Base-by-base conservation (phyloP, 2,797 vertebrate genomes). In the Oreochromis mossambicus region DNA sequence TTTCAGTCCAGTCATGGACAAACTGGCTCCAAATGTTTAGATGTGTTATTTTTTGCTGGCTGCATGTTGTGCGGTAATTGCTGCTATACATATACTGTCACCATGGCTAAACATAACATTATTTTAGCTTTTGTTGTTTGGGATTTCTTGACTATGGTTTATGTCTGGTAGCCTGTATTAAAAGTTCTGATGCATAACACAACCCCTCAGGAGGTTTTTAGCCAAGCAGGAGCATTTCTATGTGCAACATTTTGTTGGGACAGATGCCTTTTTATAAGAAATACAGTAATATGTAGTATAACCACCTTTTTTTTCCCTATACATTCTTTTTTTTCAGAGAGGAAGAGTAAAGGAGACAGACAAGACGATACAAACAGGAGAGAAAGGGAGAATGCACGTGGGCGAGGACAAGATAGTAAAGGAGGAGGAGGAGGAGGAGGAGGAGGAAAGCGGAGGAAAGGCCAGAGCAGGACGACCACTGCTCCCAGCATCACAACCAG, bases 371-470 rank as follows among this genome's bases (percentile, higher is more conserved):
- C 92, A 81, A 91, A 85, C 85, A 87, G 85, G 90, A 86, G 92
- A 88, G 91, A 96, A 1, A 76, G 89, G 51, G 96, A 94, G 77
- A 93, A 89, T 2, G 8, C 95, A 94, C 95, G 88, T 91, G 95
- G 36, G 83, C 85, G 96, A 93, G 10, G 94, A 93, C 73, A 91
- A 92, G 91, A 90, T 63, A 92, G 90, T 92, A 91, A 89, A 77
- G 82, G 88, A 13, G 83, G 88, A 24, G 32, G 7, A 51, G 88
- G 88, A 56, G 85, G 76, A 38, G 75, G 96, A 85, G 90, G 95
- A 87, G 87, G 96, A 2, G 94, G 95, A 86, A 97, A 94, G 94
- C 97, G 95, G 86, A 97, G 94, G 90, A 98, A 96, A 95, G 94
- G 92, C 89, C 97, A 96, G 87, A 97, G 95, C 91, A 92, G 94